Base-by-base conservation (phyloP, 1,140 invertebrate genomes). In the Drosophila kanapiae region DNA sequence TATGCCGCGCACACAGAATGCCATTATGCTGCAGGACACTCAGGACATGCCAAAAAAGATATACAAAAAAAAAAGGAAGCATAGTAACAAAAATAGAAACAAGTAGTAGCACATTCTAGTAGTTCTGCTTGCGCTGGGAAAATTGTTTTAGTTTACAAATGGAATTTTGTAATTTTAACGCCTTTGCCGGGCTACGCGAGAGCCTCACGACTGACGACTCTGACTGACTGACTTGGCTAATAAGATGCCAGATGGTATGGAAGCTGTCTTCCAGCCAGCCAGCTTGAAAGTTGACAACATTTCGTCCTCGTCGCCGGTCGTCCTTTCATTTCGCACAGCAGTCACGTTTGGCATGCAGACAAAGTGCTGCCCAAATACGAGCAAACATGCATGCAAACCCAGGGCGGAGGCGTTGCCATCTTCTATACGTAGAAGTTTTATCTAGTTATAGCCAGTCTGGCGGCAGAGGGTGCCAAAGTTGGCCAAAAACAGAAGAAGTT, bases 141-240 rank as follows among this genome's bases (percentile, higher is more conserved):
- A 90, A 90, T 90, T 90, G 85, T 90, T 90, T 90, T 90, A 90
- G 81, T 90, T 90, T 90, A 77, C 85, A 90, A 90, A 90, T 90
- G 85, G 85, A 90, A 90, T 90, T 90, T 90, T 85, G 85, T 82
- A 90, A 90, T 90, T 90, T 90, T 90, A 90, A 90, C 85, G 86
- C 78, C 82, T 90, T 82, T 76, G 62, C 67, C 43, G 42, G 38
- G 53, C 53, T 38, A 38, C 37, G 59, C 37, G 59, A 58, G 29
- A 58, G 29, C 37, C 38, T 35, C 14, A 29, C 23, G 23, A 23
- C 54, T 47, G 63, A 42, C 49, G 31, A 35, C 49, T 27, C 58
- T 43, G 35, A 60, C 16, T 18, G 16, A 60, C 60, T 31, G 42
- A 65, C 47, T 57, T 62, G 56, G 68, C 65, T 79, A 78, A 79